These are phyloP conservation scores for Alcedo atthis DNA, from an alignment of 2,797 vertebrate genomes.

Conservation along the genomic window DNA sequence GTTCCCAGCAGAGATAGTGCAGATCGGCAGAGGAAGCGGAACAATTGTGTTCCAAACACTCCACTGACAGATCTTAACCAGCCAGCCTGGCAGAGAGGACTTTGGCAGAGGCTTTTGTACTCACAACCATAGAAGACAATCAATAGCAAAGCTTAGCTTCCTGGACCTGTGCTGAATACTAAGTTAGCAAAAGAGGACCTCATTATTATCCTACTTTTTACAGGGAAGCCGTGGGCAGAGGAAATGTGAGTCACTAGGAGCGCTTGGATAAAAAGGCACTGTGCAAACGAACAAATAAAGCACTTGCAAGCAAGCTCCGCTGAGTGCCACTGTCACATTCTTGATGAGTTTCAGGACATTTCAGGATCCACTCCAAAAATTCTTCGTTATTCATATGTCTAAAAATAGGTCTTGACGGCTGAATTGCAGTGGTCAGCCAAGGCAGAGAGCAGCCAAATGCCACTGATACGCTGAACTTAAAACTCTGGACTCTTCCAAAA, in stretches of 20 bases:
- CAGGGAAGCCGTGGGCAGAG: neutral
- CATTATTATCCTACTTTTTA: neutral
- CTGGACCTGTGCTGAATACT: neutral
- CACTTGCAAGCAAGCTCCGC: neutral
- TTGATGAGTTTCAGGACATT: neutral
- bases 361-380: slow-evolving; percentile 28
- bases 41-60: neutral
- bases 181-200: neutral
- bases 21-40: neutral
- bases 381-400: neutral
- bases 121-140: neutral
- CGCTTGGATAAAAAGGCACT: neutral
- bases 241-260: neutral
- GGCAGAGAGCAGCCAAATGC: neutral
- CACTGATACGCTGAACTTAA: neutral
- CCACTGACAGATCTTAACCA: neutral
- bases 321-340: slow-evolving; percentile 24
- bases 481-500: neutral
- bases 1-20: neutral
- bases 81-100: neutral
- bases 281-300: neutral
- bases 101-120: neutral
- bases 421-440: neutral
- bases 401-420: slow-evolving; percentile 15
- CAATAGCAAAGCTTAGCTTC: neutral